phyloP scores from a whole-genome alignment of 2,797 vertebrate genomes.

The Clangula hyemalis region DNA sequence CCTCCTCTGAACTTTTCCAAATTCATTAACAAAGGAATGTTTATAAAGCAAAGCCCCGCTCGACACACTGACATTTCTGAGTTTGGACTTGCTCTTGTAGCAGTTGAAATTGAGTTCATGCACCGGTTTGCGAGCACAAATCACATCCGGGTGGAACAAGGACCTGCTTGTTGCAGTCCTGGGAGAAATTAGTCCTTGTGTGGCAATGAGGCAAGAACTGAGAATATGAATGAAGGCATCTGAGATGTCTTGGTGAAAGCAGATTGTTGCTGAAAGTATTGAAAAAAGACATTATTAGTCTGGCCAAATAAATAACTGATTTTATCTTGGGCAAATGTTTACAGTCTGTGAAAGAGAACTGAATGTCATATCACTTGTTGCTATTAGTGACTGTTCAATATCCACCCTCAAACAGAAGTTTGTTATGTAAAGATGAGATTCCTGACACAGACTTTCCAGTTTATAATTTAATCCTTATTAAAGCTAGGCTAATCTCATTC shows the following conservation, averaged over 20 bases:
- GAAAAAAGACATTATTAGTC: background rate
- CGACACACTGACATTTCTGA: background rate
- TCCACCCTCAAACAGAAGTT: background rate
- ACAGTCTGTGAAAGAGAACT: background rate
- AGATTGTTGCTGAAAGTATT: background rate
- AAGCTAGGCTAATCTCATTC: background rate
- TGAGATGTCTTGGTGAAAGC: background rate
- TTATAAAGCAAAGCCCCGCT: conserved; percentile 25
- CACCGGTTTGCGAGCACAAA: background rate
- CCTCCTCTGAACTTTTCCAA: conserved; percentile 31
- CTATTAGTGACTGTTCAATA: background rate
- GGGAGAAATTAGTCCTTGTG: background rate
- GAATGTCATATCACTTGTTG: background rate
- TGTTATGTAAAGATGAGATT: background rate
- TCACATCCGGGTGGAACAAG: background rate
- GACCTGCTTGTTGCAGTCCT: background rate
- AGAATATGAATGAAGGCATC: background rate
- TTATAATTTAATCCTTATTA: background rate
- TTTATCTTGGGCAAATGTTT: background rate
- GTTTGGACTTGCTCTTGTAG: background rate
- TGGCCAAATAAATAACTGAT: background rate
- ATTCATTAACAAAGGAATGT: conserved; percentile 57
- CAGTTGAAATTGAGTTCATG: conserved; percentile 28
- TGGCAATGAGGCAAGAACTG: background rate
- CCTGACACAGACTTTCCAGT: background rate